These are phyloP conservation scores for Huso huso DNA, from an alignment of 2,797 vertebrate genomes.

Conservation along the genomic window DNA sequence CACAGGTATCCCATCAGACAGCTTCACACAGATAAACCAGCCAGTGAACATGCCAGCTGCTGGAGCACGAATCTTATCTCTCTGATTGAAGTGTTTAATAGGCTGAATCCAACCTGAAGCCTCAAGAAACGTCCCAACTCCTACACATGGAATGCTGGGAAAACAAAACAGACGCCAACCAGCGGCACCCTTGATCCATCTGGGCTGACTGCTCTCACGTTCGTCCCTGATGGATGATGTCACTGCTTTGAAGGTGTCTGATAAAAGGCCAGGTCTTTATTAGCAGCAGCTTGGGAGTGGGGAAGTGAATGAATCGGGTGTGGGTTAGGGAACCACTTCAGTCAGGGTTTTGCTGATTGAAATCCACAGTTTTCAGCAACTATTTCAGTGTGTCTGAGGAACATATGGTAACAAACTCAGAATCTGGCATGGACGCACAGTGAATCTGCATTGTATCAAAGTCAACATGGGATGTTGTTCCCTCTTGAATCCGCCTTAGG, in stretches of 20 bases:
- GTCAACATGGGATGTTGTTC: too few relatives aligned
- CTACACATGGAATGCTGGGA: conserved; percentile 5
- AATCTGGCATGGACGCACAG: too few relatives aligned
- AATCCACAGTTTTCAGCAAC: too few relatives aligned
- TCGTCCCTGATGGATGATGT: conserved; percentile 3
- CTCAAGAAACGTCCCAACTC: neutral
- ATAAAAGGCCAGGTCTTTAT: neutral
- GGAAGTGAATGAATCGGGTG: neutral
- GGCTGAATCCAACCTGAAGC: neutral
- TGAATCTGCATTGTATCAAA: too few relatives aligned
- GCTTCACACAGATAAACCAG: conserved; percentile 14
- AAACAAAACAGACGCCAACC: conserved; percentile 2
- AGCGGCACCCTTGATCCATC: neutral
- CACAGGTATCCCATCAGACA: conserved; percentile 13
- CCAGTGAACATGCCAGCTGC: neutral
- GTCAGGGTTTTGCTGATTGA: neutral
- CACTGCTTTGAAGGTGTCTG: neutral
- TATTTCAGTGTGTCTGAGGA: too few relatives aligned
- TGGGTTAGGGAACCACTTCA: neutral
- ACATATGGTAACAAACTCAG: too few relatives aligned
- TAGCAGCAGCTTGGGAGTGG: neutral
- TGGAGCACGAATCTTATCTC: conserved; percentile 2
- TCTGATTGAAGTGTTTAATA: neutral
- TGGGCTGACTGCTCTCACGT: conserved; percentile 9
- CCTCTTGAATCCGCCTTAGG: too few relatives aligned